Evolutionary conservation across 2,888 invertebrate genomes (phyloP).

Genomic region (Globia sparganii): DNA sequence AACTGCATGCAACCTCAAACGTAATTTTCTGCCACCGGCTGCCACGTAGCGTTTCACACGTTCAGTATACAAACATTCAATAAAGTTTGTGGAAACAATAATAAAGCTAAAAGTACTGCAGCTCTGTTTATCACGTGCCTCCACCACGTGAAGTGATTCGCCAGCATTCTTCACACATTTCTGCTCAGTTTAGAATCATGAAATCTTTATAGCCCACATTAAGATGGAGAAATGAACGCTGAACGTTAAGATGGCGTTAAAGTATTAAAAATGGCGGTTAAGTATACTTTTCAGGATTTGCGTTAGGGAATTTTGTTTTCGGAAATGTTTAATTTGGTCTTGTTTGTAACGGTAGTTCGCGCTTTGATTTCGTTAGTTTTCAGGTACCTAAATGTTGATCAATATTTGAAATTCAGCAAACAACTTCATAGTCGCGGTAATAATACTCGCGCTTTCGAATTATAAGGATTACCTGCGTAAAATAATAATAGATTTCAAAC

Average conservation of each 20-base stretch:
- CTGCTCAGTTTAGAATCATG: slow-evolving; percentile 49
- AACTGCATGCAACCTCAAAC: slow-evolving; percentile 6
- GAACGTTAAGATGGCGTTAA: slow-evolving; percentile 16
- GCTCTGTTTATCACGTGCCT: slow-evolving; percentile 52
- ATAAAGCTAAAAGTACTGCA: slow-evolving; percentile 47
- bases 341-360: background rate
- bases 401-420: background rate
- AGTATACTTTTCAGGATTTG: background rate
- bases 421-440: background rate
- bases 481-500: background rate
- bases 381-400: background rate
- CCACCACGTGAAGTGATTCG: slow-evolving; percentile 42
- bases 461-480: background rate
- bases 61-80: slow-evolving; percentile 43
- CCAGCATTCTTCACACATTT: slow-evolving; percentile 38
- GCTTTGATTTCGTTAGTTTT: background rate
- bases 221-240: slow-evolving; percentile 10
- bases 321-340: background rate
- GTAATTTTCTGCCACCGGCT: slow-evolving; percentile 30
- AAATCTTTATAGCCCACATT: slow-evolving; percentile 49
- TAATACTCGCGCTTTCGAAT: background rate
- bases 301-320: background rate
- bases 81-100: slow-evolving; percentile 55
- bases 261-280: slow-evolving; percentile 35
- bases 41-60: slow-evolving; percentile 18